Evolutionary conservation across 2,888 invertebrate genomes (phyloP).

Genomic region (Omphaloscelis lunosa): DNA sequence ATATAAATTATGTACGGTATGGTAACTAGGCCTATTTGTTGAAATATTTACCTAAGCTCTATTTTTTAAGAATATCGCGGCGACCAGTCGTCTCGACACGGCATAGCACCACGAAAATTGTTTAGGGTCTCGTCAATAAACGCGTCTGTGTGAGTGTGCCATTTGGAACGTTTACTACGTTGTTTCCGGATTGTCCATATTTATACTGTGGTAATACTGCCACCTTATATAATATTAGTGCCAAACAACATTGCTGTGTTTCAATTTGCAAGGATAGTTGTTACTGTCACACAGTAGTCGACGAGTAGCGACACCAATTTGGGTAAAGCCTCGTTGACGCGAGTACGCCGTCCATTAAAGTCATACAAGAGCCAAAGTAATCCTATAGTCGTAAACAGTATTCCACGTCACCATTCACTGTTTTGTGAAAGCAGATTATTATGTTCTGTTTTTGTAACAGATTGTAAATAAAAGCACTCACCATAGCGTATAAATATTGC

Average conservation of each 20-base stretch:
- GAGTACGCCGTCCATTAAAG: neutral
- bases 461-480: neutral
- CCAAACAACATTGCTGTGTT: neutral
- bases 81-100: too few relatives aligned
- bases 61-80: too few relatives aligned
- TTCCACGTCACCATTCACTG: neutral
- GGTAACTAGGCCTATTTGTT: too few relatives aligned
- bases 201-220: too few relatives aligned
- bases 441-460: neutral
- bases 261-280: neutral
- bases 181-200: too few relatives aligned
- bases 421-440: constrained; percentile 7
- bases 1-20: too few relatives aligned
- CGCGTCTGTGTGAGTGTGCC: too few relatives aligned
- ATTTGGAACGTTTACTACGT: too few relatives aligned
- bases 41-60: too few relatives aligned
- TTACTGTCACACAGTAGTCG: neutral
- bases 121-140: too few relatives aligned
- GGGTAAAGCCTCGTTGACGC: neutral
- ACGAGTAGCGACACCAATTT: constrained; percentile 3
- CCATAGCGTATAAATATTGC: neutral
- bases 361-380: neutral
- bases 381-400: constrained; percentile 6
- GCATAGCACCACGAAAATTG: too few relatives aligned
- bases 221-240: neutral